Evolutionary conservation across 2,113 vertebrate species (phyloP), one percentile per base, ranked within the genome.

Genomic region (Eclectus roratus): DNA sequence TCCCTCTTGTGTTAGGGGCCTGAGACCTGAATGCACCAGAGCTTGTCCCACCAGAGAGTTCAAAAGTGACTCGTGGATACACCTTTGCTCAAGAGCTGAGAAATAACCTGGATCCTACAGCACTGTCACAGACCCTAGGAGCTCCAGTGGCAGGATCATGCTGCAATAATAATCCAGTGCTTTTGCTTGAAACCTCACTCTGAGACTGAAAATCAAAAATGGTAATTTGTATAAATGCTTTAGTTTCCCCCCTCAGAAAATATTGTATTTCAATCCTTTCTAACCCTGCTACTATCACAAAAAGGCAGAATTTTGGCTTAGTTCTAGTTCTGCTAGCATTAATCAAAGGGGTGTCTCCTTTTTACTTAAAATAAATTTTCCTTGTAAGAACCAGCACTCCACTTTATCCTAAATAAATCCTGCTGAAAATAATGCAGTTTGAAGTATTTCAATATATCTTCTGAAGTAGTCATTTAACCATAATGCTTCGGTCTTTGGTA

Each of bases 381-480:
- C 41, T 77, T 80, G 4, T 70, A 85, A 85, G 84, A 88, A 80
- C 11, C 13, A 91, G 50, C 55, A 64, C 64, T 94, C 63, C 60
- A 46, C 74, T 77, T 85, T 39, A 80, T 74, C 39, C 50, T 83
- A 90, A 94, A 95, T 88, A 91, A 93, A 83, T 85, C 64, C 19
- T n/a, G 11, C 33, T 70, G 46, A 93, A 92, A 92, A 91, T 80
- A 25, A 66, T 66, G 58, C 13, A 29, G 16, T 31, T 71, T 47
- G 33, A 78, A 77, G 17, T 47, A 64, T 88, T 93, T 82, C 53
- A 80, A 52, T 63, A 16, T 28, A 52, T 52, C 68, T 96, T 91
- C 66, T 71, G n/a, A 74, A 64, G 60, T 21, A 47, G 29, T 64
- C 79, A 41, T 78, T 94, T 77, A 70, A 71, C 29, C 33, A 33